Evolutionary conservation across 1,140 invertebrate species (phyloP).

Genomic region (Drosophila rhopaloa): DNA sequence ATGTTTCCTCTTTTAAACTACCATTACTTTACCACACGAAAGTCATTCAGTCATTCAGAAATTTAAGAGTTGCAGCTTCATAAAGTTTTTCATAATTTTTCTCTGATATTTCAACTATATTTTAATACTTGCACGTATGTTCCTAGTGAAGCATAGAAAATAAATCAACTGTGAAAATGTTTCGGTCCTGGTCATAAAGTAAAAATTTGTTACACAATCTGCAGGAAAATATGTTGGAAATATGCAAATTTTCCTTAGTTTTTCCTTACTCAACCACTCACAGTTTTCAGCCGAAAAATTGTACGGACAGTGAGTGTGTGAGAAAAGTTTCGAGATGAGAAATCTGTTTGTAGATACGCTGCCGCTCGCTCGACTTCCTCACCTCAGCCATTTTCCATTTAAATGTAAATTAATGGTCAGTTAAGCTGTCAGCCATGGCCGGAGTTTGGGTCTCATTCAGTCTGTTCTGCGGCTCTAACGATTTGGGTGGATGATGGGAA

Average conservation of each 20-base stretch:
- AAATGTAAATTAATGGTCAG: slow-evolving; percentile 81
- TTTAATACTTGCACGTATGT: neutral
- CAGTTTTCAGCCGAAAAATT: slow-evolving; percentile 33
- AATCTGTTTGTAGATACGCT: slow-evolving; percentile 35
- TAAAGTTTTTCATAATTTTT: neutral
- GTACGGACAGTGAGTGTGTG: slow-evolving; percentile 21
- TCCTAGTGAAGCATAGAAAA: slow-evolving; percentile 35
- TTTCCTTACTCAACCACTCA: slow-evolving; percentile 4
- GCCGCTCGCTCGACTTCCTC: slow-evolving; percentile 10
- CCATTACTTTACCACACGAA: too few relatives aligned
- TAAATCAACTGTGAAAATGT: slow-evolving; percentile 75
- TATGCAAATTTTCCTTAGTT: slow-evolving; percentile 60
- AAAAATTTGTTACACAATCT: slow-evolving; percentile 69
- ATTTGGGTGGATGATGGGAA: slow-evolving; percentile 37
- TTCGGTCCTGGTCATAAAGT: slow-evolving; percentile 55
- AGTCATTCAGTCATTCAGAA: too few relatives aligned
- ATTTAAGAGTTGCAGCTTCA: too few relatives aligned
- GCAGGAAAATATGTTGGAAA: slow-evolving; percentile 70
- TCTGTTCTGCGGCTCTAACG: slow-evolving; percentile 39
- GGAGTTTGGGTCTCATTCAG: slow-evolving; percentile 46
- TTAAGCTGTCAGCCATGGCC: slow-evolving; percentile 71
- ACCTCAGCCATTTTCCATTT: slow-evolving; percentile 63
- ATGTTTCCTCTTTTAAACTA: too few relatives aligned
- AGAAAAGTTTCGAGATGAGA: slow-evolving; percentile 45
- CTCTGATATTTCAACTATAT: neutral